Evolutionary conservation across 2,888 invertebrate species (phyloP).

Genomic region (Boloria euphrosyne): DNA sequence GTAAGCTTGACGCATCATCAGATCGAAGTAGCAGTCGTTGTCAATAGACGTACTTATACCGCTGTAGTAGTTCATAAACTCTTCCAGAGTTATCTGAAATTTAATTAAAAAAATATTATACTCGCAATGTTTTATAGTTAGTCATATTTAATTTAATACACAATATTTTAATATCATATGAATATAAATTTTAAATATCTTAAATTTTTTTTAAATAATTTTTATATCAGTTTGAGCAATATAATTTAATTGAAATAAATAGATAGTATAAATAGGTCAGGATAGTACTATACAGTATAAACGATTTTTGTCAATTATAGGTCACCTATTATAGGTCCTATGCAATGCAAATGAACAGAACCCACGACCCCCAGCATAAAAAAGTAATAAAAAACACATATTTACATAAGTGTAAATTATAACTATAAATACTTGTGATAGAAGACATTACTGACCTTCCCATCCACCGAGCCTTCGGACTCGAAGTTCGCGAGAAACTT

Average conservation of each 20-base stretch:
- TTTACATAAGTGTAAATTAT: too few relatives aligned
- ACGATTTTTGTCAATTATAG: too few relatives aligned
- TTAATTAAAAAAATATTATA: conserved; percentile 44
- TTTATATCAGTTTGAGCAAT: too few relatives aligned
- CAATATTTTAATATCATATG: too few relatives aligned
- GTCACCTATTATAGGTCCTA: too few relatives aligned
- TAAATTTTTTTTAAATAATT: too few relatives aligned
- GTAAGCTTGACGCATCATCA: conserved; percentile 96
- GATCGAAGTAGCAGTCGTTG: conserved; percentile 95
- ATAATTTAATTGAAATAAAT: too few relatives aligned
- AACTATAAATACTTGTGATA: background rate
- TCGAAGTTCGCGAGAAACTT: conserved; percentile 94
- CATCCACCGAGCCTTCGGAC: conserved; percentile 87
- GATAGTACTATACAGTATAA: too few relatives aligned
- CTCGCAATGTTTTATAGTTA: too few relatives aligned
- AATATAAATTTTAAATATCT: too few relatives aligned
- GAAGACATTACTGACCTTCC: conserved; percentile 82
- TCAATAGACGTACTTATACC: conserved; percentile 97
- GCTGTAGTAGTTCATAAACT: conserved; percentile 96
- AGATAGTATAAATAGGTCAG: too few relatives aligned
- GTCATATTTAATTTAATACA: too few relatives aligned
- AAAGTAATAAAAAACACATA: background rate
- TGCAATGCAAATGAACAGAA: background rate
- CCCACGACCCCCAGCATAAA: background rate
- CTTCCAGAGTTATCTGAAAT: conserved; percentile 93